phyloP scores from a whole-genome alignment of 2,113 vertebrate genomes.

The Phainopepla nitens region DNA sequence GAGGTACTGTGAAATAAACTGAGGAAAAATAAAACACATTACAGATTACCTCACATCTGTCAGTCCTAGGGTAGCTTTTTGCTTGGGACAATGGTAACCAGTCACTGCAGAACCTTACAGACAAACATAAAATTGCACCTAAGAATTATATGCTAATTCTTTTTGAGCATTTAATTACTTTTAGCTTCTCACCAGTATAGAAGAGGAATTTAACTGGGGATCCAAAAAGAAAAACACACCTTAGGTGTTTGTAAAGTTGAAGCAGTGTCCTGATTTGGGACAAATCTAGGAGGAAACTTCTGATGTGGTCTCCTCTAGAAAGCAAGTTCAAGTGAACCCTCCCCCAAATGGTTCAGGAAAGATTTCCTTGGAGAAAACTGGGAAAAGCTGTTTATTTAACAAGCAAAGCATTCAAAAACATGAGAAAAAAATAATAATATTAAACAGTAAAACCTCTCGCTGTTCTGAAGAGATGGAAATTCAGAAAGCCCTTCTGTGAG shows the following conservation, averaged over 20 bases:
- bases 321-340: not conserved
- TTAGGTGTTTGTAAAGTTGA: not conserved
- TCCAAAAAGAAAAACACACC: not conserved
- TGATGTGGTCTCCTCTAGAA: not conserved
- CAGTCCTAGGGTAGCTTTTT: not conserved
- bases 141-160: not conserved
- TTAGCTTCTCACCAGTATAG: not conserved
- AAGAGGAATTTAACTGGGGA: not conserved
- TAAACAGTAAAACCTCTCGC: fast-evolving
- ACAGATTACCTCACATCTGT: not conserved
- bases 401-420: not conserved
- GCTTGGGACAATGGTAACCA: not conserved
- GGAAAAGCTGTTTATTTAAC: not conserved
- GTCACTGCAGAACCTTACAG: not conserved
- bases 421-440: not conserved
- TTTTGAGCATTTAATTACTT: not conserved
- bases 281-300: not conserved
- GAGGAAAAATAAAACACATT: not conserved
- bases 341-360: fast-evolving
- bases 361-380: not conserved
- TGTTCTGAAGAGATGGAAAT: not conserved
- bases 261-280: not conserved
- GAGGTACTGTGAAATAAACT: not conserved
- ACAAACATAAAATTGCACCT: not conserved
- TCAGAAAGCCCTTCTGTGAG: not conserved